Conservation (phyloP, 1,140 invertebrate genomes). For the Dendroctonus valens region DNA sequence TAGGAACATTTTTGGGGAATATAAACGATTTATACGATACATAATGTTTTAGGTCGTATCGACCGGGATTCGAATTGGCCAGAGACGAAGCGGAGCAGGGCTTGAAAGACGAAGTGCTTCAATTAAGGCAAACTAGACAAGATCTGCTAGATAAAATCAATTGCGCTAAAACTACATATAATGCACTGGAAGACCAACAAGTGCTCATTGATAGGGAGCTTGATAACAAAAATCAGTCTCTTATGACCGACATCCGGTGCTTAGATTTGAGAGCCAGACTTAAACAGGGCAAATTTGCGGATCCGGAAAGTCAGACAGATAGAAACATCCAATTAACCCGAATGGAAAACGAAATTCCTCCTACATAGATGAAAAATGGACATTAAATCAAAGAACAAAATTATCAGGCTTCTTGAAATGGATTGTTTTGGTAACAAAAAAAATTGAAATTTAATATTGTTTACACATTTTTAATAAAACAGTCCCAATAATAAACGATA, state of each 20-base stretch:
- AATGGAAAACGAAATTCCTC: slow-evolving; percentile 58
- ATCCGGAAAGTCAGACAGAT: slow-evolving; percentile 57
- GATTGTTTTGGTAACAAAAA: neutral
- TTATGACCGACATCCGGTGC: slow-evolving; percentile 69
- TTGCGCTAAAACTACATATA: slow-evolving; percentile 69
- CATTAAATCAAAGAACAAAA: too few relatives aligned
- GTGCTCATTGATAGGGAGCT: slow-evolving; percentile 64
- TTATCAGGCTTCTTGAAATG: too few relatives aligned
- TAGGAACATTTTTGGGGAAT: slow-evolving; percentile 29
- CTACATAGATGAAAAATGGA: slow-evolving; percentile 22
- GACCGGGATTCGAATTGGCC: slow-evolving; percentile 76
- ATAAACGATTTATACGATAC: neutral
- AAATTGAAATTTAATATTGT: neutral
- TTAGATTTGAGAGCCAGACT: slow-evolving; percentile 67
- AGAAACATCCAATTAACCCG: slow-evolving; percentile 64
- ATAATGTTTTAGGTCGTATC: slow-evolving; percentile 34
- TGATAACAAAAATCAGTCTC: slow-evolving; percentile 68
- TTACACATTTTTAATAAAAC: slow-evolving; percentile 7
- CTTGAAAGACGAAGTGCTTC: slow-evolving; percentile 63
- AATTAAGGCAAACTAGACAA: slow-evolving; percentile 64
- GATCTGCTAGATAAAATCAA: slow-evolving; percentile 67
- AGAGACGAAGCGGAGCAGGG: slow-evolving; percentile 73
- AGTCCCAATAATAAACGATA: slow-evolving; percentile 4
- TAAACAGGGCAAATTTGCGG: slow-evolving; percentile 53
- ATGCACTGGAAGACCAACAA: slow-evolving; percentile 64